phyloP scores from a whole-genome alignment of 2,797 vertebrate genomes.

The Acrocephalus scirpaceus region DNA sequence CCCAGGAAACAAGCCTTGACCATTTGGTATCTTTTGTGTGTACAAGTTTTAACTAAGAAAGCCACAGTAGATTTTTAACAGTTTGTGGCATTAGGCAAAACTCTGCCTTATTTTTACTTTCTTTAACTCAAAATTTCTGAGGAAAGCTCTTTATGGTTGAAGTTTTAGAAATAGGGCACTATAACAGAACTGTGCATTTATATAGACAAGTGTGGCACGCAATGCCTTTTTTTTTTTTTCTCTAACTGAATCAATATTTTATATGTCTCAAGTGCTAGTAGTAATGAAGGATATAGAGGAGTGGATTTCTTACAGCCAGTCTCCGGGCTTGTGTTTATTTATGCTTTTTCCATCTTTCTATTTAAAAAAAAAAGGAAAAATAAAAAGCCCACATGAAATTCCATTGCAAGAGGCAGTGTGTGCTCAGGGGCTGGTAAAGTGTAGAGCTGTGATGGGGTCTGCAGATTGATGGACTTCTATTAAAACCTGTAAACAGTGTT shows the following conservation, averaged over 20 bases:
- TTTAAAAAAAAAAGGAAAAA: no score
- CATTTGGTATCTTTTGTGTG: background rate
- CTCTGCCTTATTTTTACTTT: background rate
- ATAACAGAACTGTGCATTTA: background rate
- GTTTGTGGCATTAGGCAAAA: background rate
- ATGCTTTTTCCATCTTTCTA: background rate
- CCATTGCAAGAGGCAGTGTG: background rate
- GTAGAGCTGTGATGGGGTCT: background rate
- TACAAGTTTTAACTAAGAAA: background rate
- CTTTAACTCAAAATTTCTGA: background rate
- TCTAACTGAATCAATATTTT: background rate
- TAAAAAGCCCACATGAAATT: background rate
- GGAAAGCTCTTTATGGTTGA: background rate
- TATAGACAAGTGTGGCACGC: background rate
- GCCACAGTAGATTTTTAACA: background rate
- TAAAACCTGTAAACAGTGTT: background rate
- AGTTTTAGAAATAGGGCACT: background rate
- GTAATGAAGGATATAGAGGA: background rate
- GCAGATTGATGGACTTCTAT: background rate
- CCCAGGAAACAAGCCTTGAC: background rate
- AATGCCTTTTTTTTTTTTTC: background rate
- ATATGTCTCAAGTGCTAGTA: background rate
- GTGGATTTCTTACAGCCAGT: fast-evolving
- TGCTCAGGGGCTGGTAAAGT: background rate
- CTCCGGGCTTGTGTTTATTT: background rate